phyloP scores from a whole-genome alignment of 2,797 vertebrate genomes.

The Peromyscus attwateri region DNA sequence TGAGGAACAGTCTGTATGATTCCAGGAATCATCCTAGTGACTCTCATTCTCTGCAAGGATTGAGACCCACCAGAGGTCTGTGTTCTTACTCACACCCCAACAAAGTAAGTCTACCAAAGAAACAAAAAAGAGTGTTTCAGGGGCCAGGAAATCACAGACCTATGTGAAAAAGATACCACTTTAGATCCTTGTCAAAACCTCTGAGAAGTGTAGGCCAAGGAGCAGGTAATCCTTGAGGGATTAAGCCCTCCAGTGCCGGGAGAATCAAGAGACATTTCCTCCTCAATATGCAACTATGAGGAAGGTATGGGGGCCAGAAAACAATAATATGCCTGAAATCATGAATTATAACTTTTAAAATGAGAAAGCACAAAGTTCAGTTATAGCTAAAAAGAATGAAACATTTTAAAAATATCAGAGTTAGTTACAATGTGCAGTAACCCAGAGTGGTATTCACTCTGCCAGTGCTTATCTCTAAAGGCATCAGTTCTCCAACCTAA shows the following conservation, averaged over 20 bases:
- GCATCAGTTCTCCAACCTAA: too few relatives aligned
- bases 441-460: rapidly evolving
- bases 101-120: background rate
- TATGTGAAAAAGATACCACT: rapidly evolving
- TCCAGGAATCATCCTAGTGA: background rate
- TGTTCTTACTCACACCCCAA: background rate
- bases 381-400: background rate
- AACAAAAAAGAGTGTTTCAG: rapidly evolving
- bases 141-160: background rate
- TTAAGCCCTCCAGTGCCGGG: background rate
- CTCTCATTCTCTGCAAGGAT: rapidly evolving
- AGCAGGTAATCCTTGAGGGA: background rate
- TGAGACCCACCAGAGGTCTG: background rate
- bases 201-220: rapidly evolving
- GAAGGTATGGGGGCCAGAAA: background rate
- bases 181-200: background rate
- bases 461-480: background rate
- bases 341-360: background rate
- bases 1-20: rapidly evolving
- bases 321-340: background rate
- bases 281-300: rapidly evolving
- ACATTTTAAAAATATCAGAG: background rate
- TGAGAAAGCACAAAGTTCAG: background rate
- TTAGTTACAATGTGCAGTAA: too few relatives aligned
- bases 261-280: background rate